Evolutionary conservation across 2,888 invertebrate species (phyloP).

Genomic region (Creontiades dilutus): DNA sequence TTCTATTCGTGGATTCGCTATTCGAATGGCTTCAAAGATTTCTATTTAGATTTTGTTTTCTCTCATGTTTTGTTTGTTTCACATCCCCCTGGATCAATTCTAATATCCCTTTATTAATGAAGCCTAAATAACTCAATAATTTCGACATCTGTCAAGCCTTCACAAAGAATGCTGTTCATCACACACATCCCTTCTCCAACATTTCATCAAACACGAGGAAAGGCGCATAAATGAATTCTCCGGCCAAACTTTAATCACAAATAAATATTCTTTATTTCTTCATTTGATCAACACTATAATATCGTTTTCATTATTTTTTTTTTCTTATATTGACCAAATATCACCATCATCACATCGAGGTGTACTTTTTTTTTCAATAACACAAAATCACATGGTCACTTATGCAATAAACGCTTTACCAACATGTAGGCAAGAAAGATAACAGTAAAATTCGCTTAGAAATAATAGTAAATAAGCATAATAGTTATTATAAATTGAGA

Average conservation of each 20-base stretch:
- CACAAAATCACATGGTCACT: slow-evolving; percentile 33
- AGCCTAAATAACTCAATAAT: too few relatives aligned
- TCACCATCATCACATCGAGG: slow-evolving; percentile 13
- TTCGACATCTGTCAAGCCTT: too few relatives aligned
- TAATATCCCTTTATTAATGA: too few relatives aligned
- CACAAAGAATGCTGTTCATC: too few relatives aligned
- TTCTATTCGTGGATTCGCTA: too few relatives aligned
- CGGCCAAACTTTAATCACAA: slow-evolving; percentile 28
- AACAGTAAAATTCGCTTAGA: slow-evolving; percentile 24
- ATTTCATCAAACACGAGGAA: too few relatives aligned
- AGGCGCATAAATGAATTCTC: neutral
- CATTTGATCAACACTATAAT: slow-evolving; percentile 48
- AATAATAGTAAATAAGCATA: slow-evolving; percentile 20
- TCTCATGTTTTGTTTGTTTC: too few relatives aligned
- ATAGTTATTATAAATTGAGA: neutral
- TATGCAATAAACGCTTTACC: slow-evolving; percentile 31
- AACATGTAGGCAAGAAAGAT: slow-evolving; percentile 11
- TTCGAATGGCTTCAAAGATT: too few relatives aligned
- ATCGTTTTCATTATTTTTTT: slow-evolving; percentile 19
- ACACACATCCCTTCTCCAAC: too few relatives aligned
- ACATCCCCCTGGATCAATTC: too few relatives aligned
- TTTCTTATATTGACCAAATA: slow-evolving; percentile 30
- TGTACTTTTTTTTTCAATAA: neutral
- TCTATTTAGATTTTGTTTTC: too few relatives aligned
- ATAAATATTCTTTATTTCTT: slow-evolving; percentile 47